Percentiles rank a stretch among this genome's conserved stretches.
Evolutionary conservation across 1,140 invertebrate genomes (phyloP).

Genomic region (Bombus picipes): DNA sequence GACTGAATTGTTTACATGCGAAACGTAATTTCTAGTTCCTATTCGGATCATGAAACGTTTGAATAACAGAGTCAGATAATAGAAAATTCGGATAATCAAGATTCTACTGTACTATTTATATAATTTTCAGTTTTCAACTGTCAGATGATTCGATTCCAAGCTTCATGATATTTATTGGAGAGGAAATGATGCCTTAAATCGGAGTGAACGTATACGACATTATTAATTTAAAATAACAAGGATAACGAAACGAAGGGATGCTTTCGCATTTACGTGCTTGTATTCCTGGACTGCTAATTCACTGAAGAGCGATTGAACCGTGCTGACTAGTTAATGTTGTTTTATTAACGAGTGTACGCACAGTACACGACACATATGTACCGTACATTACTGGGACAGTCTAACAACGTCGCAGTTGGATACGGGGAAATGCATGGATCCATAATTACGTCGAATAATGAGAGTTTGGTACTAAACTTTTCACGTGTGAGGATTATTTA

Average conservation of each 20-base stretch:
- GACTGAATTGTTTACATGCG: too few species aligned
- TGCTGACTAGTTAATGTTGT: constrained; percentile 56
- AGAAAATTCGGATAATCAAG: too few species aligned
- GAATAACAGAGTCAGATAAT: too few species aligned
- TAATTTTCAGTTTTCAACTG: not conserved
- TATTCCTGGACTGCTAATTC: constrained; percentile 50
- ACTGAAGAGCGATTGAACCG: constrained; percentile 63
- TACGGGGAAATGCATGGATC: constrained; percentile 30
- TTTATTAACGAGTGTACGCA: constrained; percentile 53
- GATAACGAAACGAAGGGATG: too few species aligned
- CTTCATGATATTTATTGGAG: not conserved
- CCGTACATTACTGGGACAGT: constrained; percentile 41
- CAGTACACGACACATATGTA: constrained; percentile 38
- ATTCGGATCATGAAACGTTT: too few species aligned
- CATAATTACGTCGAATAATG: constrained; percentile 63
- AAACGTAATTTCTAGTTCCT: too few species aligned
- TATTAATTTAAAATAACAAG: too few species aligned
- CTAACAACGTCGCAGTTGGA: constrained; percentile 33
- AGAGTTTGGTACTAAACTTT: constrained; percentile 41
- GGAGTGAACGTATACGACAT: not conserved
- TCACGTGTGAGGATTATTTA: constrained; percentile 11
- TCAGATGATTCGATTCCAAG: not conserved
- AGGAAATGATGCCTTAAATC: not conserved
- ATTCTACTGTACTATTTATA: too few species aligned
- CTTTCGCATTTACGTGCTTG: constrained; percentile 5